Conservation (phyloP, 2,113 vertebrate genomes). For the Cyprinodon brontotheroides region DNA sequence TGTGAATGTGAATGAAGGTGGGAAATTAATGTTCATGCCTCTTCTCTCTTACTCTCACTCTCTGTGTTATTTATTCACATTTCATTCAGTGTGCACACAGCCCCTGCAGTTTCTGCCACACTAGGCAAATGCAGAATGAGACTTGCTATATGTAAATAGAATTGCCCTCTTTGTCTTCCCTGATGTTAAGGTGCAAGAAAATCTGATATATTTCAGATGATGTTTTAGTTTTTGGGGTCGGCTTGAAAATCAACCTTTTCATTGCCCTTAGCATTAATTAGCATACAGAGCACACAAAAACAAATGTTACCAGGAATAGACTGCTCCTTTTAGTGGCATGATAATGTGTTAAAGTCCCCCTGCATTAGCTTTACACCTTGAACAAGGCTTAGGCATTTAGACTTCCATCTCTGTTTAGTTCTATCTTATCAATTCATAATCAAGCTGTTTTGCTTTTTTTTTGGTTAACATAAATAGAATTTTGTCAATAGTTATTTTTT, state of each 20-base stretch:
- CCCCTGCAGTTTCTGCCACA: slow-evolving; percentile 64
- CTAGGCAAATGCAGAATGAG: slow-evolving; percentile 49
- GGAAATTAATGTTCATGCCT: slow-evolving; percentile 64
- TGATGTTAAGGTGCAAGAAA: slow-evolving; percentile 18
- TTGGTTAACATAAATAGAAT: neutral
- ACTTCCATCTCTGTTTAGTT: neutral
- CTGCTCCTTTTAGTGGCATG: slow-evolving; percentile 11
- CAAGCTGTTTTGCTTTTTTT: neutral
- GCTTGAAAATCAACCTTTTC: slow-evolving; percentile 63
- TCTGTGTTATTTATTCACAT: slow-evolving; percentile 69
- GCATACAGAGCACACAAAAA: slow-evolving; percentile 41
- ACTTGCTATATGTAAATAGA: slow-evolving; percentile 52
- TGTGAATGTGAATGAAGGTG: slow-evolving; percentile 74
- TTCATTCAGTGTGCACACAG: slow-evolving; percentile 68
- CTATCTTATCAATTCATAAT: neutral
- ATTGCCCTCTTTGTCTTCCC: slow-evolving; percentile 57
- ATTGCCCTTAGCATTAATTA: slow-evolving; percentile 54
- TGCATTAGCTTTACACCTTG: slow-evolving; percentile 8
- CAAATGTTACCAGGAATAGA: slow-evolving; percentile 29
- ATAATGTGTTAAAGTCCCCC: slow-evolving; percentile 20
- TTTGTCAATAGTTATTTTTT: neutral
- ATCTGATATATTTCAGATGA: slow-evolving; percentile 60
- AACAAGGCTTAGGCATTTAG: neutral
- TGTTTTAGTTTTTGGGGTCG: slow-evolving; percentile 57
- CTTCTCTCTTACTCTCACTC: slow-evolving; percentile 5